Conservation (phyloP, 2,888 invertebrate species). For the Elegia similella region DNA sequence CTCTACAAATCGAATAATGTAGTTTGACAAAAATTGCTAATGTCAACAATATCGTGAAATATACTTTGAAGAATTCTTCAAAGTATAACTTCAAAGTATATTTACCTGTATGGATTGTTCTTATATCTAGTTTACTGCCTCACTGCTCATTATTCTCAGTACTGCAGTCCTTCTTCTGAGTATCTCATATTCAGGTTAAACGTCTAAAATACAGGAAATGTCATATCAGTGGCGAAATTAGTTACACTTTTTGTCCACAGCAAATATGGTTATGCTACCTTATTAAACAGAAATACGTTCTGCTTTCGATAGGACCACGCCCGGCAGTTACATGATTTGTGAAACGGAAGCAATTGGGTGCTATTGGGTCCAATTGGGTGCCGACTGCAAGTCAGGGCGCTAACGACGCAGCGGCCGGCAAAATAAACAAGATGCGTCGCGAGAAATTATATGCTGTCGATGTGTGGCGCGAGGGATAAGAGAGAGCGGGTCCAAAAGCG, state of each 20-base stretch:
- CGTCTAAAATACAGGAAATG: slow-evolving; percentile 5
- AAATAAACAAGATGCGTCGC: slow-evolving; percentile 32
- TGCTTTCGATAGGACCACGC: neutral
- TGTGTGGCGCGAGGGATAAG: neutral
- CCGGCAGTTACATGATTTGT: neutral
- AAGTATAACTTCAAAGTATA: no score
- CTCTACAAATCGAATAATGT: no score
- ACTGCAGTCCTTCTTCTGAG: no score
- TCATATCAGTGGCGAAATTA: slow-evolving; percentile 10
- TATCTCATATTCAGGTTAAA: no score
- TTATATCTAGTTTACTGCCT: no score
- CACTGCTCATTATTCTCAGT: no score
- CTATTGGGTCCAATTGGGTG: neutral
- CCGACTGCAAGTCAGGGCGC: slow-evolving; percentile 17
- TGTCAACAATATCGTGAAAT: no score
- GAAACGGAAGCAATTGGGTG: slow-evolving; percentile 37
- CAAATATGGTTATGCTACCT: neutral
- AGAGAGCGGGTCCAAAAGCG: neutral
- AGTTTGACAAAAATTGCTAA: no score
- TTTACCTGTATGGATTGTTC: no score
- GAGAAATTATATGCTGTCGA: slow-evolving; percentile 29
- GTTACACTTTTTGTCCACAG: neutral
- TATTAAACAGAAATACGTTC: slow-evolving; percentile 4
- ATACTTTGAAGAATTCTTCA: no score
- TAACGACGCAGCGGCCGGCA: slow-evolving; percentile 14